A percentile compares a stretch with the other conserved stretches of the same genome.
Evolutionary conservation across 64 coral and sea anemone genomes (phyloP).

Genomic region (Porites lutea): DNA sequence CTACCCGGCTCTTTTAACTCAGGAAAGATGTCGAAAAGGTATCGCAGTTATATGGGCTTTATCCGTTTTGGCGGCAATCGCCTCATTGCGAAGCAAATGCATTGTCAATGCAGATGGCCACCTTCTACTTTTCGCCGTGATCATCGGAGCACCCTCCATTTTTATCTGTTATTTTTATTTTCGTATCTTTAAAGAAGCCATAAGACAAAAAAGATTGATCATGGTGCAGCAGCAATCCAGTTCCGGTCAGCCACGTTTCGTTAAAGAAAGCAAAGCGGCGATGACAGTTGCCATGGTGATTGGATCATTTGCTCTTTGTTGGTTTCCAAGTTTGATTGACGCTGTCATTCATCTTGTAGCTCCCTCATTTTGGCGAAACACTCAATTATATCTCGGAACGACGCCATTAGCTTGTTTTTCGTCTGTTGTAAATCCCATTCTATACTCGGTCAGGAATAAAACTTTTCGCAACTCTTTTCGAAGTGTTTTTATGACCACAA

Average conservation of each 20-base stretch:
- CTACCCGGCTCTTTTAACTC: not conserved
- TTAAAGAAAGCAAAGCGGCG: conserved; percentile 13
- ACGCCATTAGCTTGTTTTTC: not conserved
- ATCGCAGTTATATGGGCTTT: not conserved
- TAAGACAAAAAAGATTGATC: not conserved
- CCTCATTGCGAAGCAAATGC: not conserved
- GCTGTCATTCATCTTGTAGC: not conserved
- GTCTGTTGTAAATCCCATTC: not conserved
- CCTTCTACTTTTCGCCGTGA: not conserved
- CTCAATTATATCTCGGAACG: conserved; percentile 1
- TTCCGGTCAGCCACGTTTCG: not conserved
- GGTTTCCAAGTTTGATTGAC: conserved; percentile 36
- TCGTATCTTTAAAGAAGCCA: conserved; percentile 25
- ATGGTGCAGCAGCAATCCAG: not conserved
- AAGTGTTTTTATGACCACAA: not conserved
- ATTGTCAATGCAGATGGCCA: not conserved
- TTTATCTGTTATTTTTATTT: conserved; percentile 19
- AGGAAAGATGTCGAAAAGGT: not conserved
- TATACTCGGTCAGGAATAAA: not conserved
- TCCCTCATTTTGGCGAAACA: not conserved
- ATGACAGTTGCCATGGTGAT: conserved; percentile 9
- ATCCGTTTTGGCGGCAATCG: not conserved
- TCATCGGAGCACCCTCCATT: not conserved
- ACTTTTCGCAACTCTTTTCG: not conserved
- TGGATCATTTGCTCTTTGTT: conserved; percentile 16